Evolutionary conservation across 2,113 vertebrate species (phyloP).

Genomic region (Hirundichthys speculiger): DNA sequence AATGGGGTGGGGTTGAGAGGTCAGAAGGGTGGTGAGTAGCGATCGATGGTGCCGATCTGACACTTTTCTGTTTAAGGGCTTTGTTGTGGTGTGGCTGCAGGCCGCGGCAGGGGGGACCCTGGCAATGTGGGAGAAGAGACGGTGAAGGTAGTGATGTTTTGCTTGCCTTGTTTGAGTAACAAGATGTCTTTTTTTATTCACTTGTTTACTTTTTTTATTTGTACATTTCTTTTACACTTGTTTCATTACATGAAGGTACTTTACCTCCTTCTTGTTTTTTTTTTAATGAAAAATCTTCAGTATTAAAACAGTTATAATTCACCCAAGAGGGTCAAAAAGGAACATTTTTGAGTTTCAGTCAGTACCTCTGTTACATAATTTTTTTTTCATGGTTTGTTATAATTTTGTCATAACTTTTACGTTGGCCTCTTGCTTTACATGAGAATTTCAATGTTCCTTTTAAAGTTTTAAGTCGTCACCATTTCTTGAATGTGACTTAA

Average conservation of each 20-base stretch:
- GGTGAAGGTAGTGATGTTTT: constrained; percentile 78
- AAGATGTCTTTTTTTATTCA: constrained; percentile 56
- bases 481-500: constrained; percentile 19
- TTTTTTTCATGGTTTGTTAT: no score
- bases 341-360: constrained; percentile 57
- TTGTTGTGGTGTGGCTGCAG: constrained; percentile 79
- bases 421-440: constrained; percentile 27
- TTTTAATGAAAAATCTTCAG: neutral
- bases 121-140: constrained; percentile 74
- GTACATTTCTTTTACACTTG: constrained; percentile 14
- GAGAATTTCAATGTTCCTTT: constrained; percentile 20
- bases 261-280: neutral
- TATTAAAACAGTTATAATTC: constrained; percentile 30
- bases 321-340: constrained; percentile 33
- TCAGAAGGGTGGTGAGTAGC: constrained; percentile 50
- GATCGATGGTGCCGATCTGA: constrained; percentile 74
- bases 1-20: constrained; percentile 15
- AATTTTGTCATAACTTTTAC: constrained; percentile 36
- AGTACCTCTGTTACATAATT: constrained; percentile 59
- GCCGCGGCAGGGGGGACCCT: constrained; percentile 70
- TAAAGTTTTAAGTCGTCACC: constrained; percentile 30
- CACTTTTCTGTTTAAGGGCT: constrained; percentile 79
- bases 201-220: constrained; percentile 9
- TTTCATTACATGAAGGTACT: constrained; percentile 10
- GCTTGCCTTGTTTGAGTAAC: constrained; percentile 78